Conservation (phyloP, 2,888 invertebrate species). For the Euzophera pinguis region DNA sequence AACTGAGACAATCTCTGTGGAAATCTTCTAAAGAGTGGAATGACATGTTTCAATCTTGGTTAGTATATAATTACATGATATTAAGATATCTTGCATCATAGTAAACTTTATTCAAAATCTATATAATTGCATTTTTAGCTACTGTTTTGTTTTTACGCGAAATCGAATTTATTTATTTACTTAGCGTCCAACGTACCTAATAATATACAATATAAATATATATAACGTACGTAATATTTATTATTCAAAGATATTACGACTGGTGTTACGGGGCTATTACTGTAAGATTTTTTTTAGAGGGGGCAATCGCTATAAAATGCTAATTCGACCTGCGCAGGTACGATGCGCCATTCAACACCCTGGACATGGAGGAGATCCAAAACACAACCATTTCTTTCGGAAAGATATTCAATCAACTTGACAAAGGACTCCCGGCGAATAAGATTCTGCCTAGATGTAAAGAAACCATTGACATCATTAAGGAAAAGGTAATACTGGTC, state of each 20-base stretch:
- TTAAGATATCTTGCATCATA: too few species aligned
- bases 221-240: too few species aligned
- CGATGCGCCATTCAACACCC: constrained; percentile 78
- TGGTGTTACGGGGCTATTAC: background rate
- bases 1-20: constrained; percentile 89
- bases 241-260: too few species aligned
- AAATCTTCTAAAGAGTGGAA: constrained; percentile 88
- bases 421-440: constrained; percentile 91
- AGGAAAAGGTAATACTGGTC: constrained; percentile 81
- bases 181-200: too few species aligned
- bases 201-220: too few species aligned
- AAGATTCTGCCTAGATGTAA: constrained; percentile 88
- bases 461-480: constrained; percentile 87
- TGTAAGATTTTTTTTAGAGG: too few species aligned
- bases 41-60: constrained; percentile 83
- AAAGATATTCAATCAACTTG: constrained; percentile 86
- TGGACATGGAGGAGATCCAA: constrained; percentile 88
- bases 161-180: too few species aligned
- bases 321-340: constrained; percentile 37
- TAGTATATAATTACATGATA: too few species aligned
- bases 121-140: too few species aligned
- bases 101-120: too few species aligned
- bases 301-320: background rate
- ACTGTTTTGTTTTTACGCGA: too few species aligned
- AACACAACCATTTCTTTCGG: constrained; percentile 83